These are phyloP conservation scores for Mycteria americana DNA, from an alignment of 2,797 vertebrate species.

Conservation along the genomic window DNA sequence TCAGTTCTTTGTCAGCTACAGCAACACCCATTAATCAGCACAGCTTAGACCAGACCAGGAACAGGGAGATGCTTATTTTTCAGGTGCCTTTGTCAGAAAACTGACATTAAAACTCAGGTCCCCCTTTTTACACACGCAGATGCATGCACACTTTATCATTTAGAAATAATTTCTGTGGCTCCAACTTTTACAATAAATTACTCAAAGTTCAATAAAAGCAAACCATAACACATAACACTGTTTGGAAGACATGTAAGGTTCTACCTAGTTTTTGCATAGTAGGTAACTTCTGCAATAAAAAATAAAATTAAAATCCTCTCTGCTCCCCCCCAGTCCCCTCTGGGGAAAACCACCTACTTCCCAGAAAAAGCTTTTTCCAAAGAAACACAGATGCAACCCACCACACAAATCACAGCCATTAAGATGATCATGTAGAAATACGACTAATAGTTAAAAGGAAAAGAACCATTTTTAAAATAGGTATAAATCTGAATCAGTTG, in stretches of 20 bases:
- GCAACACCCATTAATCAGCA: constrained; percentile 15
- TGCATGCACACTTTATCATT: not conserved
- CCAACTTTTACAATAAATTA: not conserved
- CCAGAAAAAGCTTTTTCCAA: not conserved
- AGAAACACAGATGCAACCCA: not conserved
- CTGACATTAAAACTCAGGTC: not conserved
- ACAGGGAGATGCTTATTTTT: not conserved
- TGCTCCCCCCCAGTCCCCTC: not conserved
- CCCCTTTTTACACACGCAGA: not conserved
- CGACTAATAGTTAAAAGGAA: not conserved
- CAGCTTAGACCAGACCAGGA: not conserved
- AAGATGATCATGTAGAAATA: not conserved
- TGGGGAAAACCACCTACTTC: not conserved
- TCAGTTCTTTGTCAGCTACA: constrained; percentile 25
- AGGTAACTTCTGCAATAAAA: not conserved
- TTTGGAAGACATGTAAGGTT: not conserved
- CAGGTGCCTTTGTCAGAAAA: not conserved
- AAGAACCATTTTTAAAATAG: not conserved
- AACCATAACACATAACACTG: not conserved
- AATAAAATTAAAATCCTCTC: not conserved
- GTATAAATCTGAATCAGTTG: not conserved
- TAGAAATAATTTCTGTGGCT: not conserved
- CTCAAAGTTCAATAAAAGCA: not conserved
- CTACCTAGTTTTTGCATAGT: not conserved
- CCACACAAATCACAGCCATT: not conserved